A percentile compares a stretch with the other conserved stretches of the same genome.
Conservation (phyloP, 2,113 vertebrate species). For the Anguilla rostrata region DNA sequence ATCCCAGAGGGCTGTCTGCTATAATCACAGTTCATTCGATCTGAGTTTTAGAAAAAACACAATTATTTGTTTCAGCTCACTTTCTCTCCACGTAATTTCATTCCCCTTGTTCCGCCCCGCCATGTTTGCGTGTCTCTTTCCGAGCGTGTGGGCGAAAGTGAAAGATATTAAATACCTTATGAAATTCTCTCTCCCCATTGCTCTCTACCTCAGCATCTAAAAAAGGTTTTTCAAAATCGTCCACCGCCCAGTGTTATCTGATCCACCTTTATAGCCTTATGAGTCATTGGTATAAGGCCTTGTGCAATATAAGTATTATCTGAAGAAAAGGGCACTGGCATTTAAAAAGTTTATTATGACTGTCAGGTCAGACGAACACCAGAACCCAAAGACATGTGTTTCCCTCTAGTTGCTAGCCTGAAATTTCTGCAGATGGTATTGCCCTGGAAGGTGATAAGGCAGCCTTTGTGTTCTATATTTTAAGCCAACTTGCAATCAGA, state of each 20-base stretch:
- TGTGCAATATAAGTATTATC: not conserved
- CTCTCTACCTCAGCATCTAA: conserved; percentile 1
- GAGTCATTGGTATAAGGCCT: not conserved
- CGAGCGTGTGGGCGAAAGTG: conserved; percentile 10
- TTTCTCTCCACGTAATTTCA: conserved; percentile 11
- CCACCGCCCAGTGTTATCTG: not conserved
- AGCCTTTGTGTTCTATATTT: conserved; percentile 26
- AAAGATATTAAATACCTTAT: conserved; percentile 6
- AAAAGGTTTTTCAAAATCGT: not conserved
- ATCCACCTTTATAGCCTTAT: not conserved
- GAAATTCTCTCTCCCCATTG: conserved; percentile 14
- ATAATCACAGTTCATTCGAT: conserved; percentile 7
- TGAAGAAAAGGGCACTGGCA: not conserved
- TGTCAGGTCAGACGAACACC: not conserved
- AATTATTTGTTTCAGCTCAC: conserved; percentile 32
- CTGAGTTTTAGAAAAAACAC: conserved; percentile 15
- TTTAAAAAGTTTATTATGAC: not conserved
- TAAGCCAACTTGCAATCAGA: conserved; percentile 4
- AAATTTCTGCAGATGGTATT: not conserved
- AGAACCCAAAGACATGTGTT: not conserved
- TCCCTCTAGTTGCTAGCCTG: not conserved
- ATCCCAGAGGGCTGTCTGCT: conserved; percentile 8
- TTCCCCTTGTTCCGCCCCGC: not conserved
- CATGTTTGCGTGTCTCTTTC: conserved; percentile 12
- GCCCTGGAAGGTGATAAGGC: conserved; percentile 7